These are phyloP conservation scores for Tolmerus cingulatus DNA, from an alignment of 2,888 invertebrate genomes.

Conservation along the genomic window DNA sequence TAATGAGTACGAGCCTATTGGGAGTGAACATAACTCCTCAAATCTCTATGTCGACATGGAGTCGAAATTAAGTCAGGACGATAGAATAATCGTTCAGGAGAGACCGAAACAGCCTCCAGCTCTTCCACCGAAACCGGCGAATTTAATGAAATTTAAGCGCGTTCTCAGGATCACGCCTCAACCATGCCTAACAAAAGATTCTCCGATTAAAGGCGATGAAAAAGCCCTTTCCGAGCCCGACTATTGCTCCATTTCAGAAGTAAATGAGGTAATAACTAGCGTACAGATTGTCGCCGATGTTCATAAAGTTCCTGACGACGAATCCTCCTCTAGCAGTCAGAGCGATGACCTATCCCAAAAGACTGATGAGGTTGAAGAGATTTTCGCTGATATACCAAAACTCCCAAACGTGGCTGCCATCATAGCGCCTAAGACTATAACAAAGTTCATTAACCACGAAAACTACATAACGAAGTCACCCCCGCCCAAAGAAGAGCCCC, in stretches of 20 bases:
- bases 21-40: slow-evolving; percentile 61
- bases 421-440: slow-evolving; percentile 69
- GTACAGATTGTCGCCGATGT: slow-evolving; percentile 69
- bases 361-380: slow-evolving; percentile 61
- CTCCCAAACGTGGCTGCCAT: slow-evolving; percentile 79
- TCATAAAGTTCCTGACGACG: slow-evolving; percentile 56
- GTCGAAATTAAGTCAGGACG: slow-evolving; percentile 63
- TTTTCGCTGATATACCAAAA: slow-evolving; percentile 72
- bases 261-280: slow-evolving; percentile 61
- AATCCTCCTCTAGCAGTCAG: slow-evolving; percentile 5
- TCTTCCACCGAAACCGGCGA: slow-evolving; percentile 80
- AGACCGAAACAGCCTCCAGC: slow-evolving; percentile 76
- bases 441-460: slow-evolving; percentile 50
- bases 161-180: slow-evolving; percentile 56
- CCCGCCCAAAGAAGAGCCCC: slow-evolving; percentile 34
- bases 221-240: slow-evolving; percentile 69
- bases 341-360: slow-evolving; percentile 54
- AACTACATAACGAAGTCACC: slow-evolving; percentile 50
- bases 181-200: slow-evolving; percentile 53
- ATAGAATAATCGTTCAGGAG: slow-evolving; percentile 54
- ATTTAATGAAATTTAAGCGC: slow-evolving; percentile 69
- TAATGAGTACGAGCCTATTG: slow-evolving; percentile 77
- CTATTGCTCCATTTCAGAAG: slow-evolving; percentile 80
- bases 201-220: slow-evolving; percentile 45
- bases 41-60: slow-evolving; percentile 75